Evolutionary conservation across 2,113 vertebrate species (phyloP), one percentile per base, ranked within the genome.

Genomic region (Barbus barbus): DNA sequence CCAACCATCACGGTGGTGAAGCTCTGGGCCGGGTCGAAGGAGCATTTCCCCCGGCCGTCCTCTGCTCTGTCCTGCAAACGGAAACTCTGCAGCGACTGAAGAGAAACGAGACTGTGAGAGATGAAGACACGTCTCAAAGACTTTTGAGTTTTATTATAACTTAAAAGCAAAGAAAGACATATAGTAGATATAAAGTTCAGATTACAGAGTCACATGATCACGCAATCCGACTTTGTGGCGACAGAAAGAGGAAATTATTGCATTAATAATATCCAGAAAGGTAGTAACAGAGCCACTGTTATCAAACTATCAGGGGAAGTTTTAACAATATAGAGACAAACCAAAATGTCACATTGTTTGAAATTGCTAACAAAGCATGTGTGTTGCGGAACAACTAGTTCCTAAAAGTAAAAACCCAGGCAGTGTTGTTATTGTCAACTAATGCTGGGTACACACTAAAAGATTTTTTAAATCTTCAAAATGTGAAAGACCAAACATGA

Each of bases 1-100:
- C 98, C 98, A 85, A 98, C 97, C 96, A 99, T 98, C 90, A 98
- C 94, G 0, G 96, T 97, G 1, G 97, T 98, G 72, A 98, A 98
- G 90, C 96, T 99, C 51, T 99, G 97, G 0, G 96, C 95, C 6
- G 97, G 98, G 90, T 99, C 98, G 87, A 97, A 99, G 2, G 98
- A 96, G 88, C 98, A 99, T 81, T 96, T 95, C 53, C 97, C 98
- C 92, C 96, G 94, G 86, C 97, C 97, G 1, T 99, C 98, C 86
- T 98, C 97, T 69, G 90, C 92, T 85, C 81, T 95, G 74, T 95
- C 94, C 81, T 90, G 88, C 85, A 99, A 88, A 8, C 91, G 90
- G 85, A 99, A 99, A 65, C 95, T 92, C 9, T 91, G 78, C 4
- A 94, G 88, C 77, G 90, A 92, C 93, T 95, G 86, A 3, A 74